These are phyloP conservation scores for Ciconia stormi DNA, from an alignment of 2,113 vertebrate species.

Conservation along the genomic window DNA sequence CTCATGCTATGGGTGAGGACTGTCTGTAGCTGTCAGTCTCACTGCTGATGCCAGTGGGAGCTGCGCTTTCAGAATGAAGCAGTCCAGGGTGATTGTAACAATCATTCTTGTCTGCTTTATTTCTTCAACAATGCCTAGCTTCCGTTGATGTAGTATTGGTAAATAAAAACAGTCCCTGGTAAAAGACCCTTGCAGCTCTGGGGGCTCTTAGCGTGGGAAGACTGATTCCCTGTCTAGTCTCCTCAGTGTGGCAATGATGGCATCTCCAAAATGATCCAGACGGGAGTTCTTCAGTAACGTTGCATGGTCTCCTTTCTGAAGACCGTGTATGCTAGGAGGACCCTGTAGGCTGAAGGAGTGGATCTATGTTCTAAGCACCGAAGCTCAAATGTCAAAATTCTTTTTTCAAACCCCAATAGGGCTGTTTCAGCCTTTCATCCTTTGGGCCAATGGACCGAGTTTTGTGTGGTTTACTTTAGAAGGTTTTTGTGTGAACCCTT, in stretches of 20 bases:
- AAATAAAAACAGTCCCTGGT: background rate
- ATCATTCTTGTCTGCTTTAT: background rate
- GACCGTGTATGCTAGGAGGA: rapidly evolving
- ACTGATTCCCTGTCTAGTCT: background rate
- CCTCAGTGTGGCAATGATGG: background rate
- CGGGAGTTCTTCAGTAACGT: background rate
- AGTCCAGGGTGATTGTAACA: background rate
- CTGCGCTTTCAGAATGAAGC: background rate
- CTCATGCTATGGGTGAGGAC: rapidly evolving
- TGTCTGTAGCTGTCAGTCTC: background rate
- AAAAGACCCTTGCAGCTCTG: background rate
- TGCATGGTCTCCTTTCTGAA: background rate
- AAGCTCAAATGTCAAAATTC: background rate
- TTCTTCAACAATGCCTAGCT: background rate
- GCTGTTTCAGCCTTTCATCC: background rate
- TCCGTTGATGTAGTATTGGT: background rate
- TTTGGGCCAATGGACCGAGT: rapidly evolving
- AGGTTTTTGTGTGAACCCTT: background rate
- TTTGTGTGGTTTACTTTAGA: background rate
- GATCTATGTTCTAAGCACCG: rapidly evolving
- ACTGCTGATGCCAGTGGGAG: background rate
- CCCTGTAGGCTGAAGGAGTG: background rate
- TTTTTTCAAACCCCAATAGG: rapidly evolving
- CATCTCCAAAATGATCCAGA: background rate
- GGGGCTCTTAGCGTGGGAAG: background rate